Base-by-base conservation (phyloP, 2,888 invertebrate species). In the Euphydryas editha region DNA sequence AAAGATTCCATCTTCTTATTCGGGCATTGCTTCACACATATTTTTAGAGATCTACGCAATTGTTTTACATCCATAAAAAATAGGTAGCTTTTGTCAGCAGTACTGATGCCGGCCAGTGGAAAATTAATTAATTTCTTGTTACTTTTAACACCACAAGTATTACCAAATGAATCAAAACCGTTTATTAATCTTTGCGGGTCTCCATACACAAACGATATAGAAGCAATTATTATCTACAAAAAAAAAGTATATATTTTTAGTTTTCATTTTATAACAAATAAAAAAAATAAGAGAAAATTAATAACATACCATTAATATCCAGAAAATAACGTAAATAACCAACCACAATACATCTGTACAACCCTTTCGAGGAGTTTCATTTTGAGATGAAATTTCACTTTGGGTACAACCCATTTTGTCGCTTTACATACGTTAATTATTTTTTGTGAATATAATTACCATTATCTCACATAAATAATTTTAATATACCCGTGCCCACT, bases 81-180 rank as follows among this genome's bases (percentile, higher is more conserved):
- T 49, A 99, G 90, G 81, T 95, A 96, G 75, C 95, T 96, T 80
- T 96, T 96, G 73, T 97, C 95, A 30, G 94, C 93, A 47, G 97
- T 97, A 81, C 96, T 96, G 76, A 95, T 93, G 13, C 98, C 98
- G 21, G 98, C 96, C 57, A 96, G 84, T 4, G 96, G 95, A 79
- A 96, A 94, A 73, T 95, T 94, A 10, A 95, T 95, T 69, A 97
- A 94, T 73, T 94, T 95, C 74, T 95, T 95, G 85, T 98, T 98
- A 73, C 90, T 92, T 77, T 95, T 95, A 24, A 96, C 95, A 17
- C 98, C 98, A 86, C 99, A 99, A 39, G 98, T 98, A 83, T 99
- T 98, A 10, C 98, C 98, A 92, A 97, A 98, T 64, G 97, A 98
- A 85, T 98, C 98, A 86, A 97, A 98, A 18, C 98, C 98, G 93